Conservation (phyloP, 2,113 vertebrate species). For the Colaptes auratus region DNA sequence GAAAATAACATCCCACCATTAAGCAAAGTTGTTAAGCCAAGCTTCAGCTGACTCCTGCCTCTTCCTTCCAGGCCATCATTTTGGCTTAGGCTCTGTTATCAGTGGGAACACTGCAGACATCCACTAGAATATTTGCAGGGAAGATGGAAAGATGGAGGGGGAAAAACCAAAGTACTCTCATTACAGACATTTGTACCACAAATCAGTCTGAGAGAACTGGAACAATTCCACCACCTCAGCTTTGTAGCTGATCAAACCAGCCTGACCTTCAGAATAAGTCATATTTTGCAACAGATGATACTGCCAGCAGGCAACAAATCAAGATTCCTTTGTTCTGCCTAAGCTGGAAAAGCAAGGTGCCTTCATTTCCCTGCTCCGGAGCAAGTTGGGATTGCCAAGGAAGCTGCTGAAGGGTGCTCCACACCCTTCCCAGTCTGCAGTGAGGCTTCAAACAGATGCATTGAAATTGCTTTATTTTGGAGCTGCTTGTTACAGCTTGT, state of each 20-base stretch:
- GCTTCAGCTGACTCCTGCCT: not conserved
- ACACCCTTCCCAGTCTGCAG: not conserved
- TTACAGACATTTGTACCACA: not conserved
- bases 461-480: not conserved
- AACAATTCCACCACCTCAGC: not conserved
- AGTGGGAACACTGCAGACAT: not conserved
- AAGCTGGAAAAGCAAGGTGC: not conserved
- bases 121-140: not conserved
- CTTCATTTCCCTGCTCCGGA: not conserved
- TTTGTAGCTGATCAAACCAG: not conserved
- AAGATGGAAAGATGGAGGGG: not conserved
- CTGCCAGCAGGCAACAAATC: not conserved
- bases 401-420: not conserved
- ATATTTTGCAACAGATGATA: not conserved
- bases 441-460: not conserved
- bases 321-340: not conserved
- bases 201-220: not conserved
- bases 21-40: not conserved
- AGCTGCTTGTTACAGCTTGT: not conserved
- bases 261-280: not conserved
- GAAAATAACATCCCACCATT: not conserved
- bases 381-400: not conserved
- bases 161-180: not conserved
- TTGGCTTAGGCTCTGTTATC: not conserved
- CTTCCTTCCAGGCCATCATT: not conserved